Evolutionary conservation across 2,888 invertebrate genomes (phyloP).

Genomic region (Perizoma flavofasciatum): DNA sequence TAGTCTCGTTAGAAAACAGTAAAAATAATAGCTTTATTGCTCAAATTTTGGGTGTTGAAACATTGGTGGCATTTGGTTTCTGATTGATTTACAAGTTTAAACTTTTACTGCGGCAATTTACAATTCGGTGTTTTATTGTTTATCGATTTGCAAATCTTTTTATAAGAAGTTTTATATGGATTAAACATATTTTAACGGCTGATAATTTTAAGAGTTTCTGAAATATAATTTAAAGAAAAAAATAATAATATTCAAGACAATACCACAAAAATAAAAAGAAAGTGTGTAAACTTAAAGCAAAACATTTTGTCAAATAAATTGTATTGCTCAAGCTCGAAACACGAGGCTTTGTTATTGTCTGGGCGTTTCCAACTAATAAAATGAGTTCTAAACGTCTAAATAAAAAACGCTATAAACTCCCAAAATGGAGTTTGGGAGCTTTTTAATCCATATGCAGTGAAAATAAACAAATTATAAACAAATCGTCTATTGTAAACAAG

Average conservation of each 20-base stretch:
- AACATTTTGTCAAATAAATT: constrained; percentile 1
- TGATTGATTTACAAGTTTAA: constrained; percentile 39
- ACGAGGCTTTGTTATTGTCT: constrained; percentile 22
- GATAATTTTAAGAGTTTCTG: too few relatives aligned
- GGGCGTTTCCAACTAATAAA: constrained; percentile 33
- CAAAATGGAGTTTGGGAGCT: constrained; percentile 72
- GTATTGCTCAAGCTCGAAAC: constrained; percentile 1
- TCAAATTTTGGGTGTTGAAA: constrained; percentile 55
- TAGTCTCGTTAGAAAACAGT: constrained; percentile 49
- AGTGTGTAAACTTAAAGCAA: too few relatives aligned
- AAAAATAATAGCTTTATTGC: constrained; percentile 62
- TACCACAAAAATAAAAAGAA: too few relatives aligned
- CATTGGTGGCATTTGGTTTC: constrained; percentile 43
- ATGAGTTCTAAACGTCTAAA: constrained; percentile 45
- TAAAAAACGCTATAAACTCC: constrained; percentile 67
- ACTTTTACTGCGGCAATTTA: constrained; percentile 30
- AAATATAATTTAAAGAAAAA: too few relatives aligned
- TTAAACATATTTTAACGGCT: too few relatives aligned
- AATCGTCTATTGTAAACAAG: constrained; percentile 73
- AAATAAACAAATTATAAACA: constrained; percentile 80
- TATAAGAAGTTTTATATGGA: neutral
- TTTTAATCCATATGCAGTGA: constrained; percentile 81
- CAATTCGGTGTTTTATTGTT: constrained; percentile 14
- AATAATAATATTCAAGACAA: neutral
- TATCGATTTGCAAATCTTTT: constrained; percentile 9